These are phyloP conservation scores for Vombatus ursinus DNA, from an alignment of 2,113 vertebrate genomes.

Conservation along the genomic window DNA sequence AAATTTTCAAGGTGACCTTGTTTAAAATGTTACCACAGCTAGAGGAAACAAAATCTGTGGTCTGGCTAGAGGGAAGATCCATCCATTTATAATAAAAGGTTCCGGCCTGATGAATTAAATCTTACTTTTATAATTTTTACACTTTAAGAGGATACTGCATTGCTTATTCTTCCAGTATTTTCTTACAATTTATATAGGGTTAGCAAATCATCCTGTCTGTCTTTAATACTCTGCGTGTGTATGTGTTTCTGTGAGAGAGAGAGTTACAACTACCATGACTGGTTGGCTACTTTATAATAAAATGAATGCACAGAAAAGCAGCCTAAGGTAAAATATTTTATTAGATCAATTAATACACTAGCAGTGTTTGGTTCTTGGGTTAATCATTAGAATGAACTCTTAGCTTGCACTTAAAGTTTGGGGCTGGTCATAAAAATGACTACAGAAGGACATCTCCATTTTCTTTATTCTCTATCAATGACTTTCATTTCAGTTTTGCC, in stretches of 20 bases:
- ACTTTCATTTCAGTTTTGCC: constrained; percentile 69
- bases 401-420: constrained; percentile 75
- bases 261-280: constrained; percentile 75
- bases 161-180: constrained; percentile 52
- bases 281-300: constrained; percentile 75
- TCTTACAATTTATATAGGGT: constrained; percentile 63
- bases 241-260: constrained; percentile 3
- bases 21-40: neutral
- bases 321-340: constrained; percentile 81
- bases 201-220: constrained; percentile 68
- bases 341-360: constrained; percentile 82
- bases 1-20: constrained; percentile 11
- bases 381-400: constrained; percentile 81
- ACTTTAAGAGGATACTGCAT: constrained; percentile 52
- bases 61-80: neutral
- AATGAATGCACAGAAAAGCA: constrained; percentile 73
- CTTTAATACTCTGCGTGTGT: constrained; percentile 61
- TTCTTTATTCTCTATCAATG: constrained; percentile 70
- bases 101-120: constrained; percentile 43
- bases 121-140: constrained; percentile 47
- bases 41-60: neutral
- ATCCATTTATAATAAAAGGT: neutral
- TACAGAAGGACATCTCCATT: constrained; percentile 71
- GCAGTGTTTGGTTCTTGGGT: constrained; percentile 75
- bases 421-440: constrained; percentile 73